Percentiles rank a stretch among this genome's conserved stretches.
Conservation (phyloP, 1,140 invertebrate species). For the Brachystomella parvula region DNA sequence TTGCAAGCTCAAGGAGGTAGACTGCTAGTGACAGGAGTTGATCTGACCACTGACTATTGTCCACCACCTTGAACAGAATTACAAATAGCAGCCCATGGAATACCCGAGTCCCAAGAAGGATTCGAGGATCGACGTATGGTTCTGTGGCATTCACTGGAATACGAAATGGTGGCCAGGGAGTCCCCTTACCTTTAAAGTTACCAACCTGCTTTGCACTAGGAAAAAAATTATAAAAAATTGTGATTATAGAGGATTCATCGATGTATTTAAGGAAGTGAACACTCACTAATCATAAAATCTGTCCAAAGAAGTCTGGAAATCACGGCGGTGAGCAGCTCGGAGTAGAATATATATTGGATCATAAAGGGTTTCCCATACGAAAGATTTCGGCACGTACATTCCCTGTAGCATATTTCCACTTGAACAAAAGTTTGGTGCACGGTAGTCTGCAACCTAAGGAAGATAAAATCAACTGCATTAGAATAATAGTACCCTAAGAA, state of each 20-base stretch:
- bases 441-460: slow-evolving; percentile 62
- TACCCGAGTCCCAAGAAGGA: slow-evolving; percentile 61
- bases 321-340: slow-evolving; percentile 78
- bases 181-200: slow-evolving; percentile 56
- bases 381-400: slow-evolving; percentile 79
- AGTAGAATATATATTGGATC: slow-evolving; percentile 88
- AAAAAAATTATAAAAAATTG: slow-evolving; percentile 18
- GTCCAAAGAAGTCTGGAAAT: slow-evolving; percentile 91
- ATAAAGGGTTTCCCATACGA: slow-evolving; percentile 84
- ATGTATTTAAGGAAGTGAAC: too few relatives aligned
- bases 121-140: slow-evolving; percentile 63
- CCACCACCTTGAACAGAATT: slow-evolving; percentile 72
- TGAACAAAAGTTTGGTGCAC: slow-evolving; percentile 67
- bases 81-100: slow-evolving; percentile 78
- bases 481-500: too few relatives aligned
- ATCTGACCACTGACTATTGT: slow-evolving; percentile 66
- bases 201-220: slow-evolving; percentile 57
- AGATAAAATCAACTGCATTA: slow-evolving; percentile 19
- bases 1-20: slow-evolving; percentile 75
- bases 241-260: too few relatives aligned
- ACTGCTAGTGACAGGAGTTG: slow-evolving; percentile 74
- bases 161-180: slow-evolving; percentile 75
- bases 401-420: slow-evolving; percentile 86
- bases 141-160: slow-evolving; percentile 56
- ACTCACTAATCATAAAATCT: slow-evolving; percentile 68